Evolutionary conservation across 2,113 vertebrate genomes (phyloP), one percentile per base, ranked within the genome.

Genomic region (Triplophysa siluroides): DNA sequence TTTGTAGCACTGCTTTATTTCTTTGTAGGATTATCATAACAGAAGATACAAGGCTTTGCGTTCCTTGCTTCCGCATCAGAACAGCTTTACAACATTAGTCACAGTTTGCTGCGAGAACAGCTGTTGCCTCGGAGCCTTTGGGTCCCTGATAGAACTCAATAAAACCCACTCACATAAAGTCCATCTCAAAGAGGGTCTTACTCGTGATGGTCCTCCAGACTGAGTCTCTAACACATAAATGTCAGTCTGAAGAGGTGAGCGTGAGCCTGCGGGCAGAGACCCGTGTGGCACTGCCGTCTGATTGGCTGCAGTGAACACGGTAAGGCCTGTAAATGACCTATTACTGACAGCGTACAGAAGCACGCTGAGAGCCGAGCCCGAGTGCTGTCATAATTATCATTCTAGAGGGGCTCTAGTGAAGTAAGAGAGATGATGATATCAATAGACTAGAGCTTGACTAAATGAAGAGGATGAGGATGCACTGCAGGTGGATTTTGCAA

Each of bases 341-440:
- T 73, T 56, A 65, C 60, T 43, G 47, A 65, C 26, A 24, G 24
- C 54, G n/a, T 79, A 62, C 26, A 58, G 61, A 82, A n/a, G 62
- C 67, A 29, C 52, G 70, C 63, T 14, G 61, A 68, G 52, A 8
- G 45, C 41, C 19, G 16, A 73, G 70, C 50, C n/a, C 19, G 33
- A 80, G 79, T 47, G 41, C 71, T 76, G 71, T 62, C 43, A 41
- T 81, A 76, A 81, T 81, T 81, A 76, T 52, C 63, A 69, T 76
- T 65, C 62, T 81, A 41, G 52, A 75, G 72, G 67, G 54, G 52
- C 71, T 47, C 67, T 76, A 50, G 71, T 47, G 63, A 74, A 81
- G 79, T 81, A 54, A 81, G 72, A 76, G 79, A 62, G 75, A 76
- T 68, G 79, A 68, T 81, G 79, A 81, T 76, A 75, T 76, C 63